These are phyloP conservation scores for Zaprionus gabonicus DNA, from an alignment of 1,140 invertebrate genomes.

Conservation along the genomic window DNA sequence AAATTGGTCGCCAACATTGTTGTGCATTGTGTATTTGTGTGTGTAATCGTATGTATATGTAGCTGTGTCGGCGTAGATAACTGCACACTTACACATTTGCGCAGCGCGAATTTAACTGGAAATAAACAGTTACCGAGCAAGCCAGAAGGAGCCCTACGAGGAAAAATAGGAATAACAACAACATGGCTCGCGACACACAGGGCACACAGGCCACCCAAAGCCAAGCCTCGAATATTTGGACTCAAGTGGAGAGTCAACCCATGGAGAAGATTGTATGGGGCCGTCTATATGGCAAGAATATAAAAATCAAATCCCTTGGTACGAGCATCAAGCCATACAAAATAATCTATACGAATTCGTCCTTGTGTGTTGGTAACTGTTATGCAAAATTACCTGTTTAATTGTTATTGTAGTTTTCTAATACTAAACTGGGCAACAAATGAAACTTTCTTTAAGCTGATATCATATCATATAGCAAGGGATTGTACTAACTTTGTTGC, in stretches of 20 bases:
- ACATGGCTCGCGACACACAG: conserved; percentile 72
- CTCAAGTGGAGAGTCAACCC: conserved; percentile 76
- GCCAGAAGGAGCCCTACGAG: conserved; percentile 7
- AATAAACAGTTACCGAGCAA: conserved; percentile 25
- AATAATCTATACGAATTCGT: conserved; percentile 77
- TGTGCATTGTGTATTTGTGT: conserved; percentile 8
- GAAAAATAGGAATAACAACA: conserved; percentile 15
- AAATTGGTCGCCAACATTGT: background rate
- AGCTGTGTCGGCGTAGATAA: conserved; percentile 41
- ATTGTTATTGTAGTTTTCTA: conserved; percentile 17
- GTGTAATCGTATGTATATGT: conserved; percentile 20
- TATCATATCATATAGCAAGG: too few relatives aligned
- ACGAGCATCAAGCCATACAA: conserved; percentile 69
- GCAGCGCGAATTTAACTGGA: conserved; percentile 47
- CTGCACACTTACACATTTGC: conserved; percentile 66
- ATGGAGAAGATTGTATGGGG: conserved; percentile 82
- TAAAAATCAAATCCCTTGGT: conserved; percentile 82
- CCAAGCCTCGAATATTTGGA: conserved; percentile 79
- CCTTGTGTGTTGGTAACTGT: conserved; percentile 78
- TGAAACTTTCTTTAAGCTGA: background rate
- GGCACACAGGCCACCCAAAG: conserved; percentile 80
- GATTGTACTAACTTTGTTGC: background rate
- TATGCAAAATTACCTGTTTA: conserved; percentile 42
- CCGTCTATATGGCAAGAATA: conserved; percentile 79
- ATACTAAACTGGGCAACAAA: conserved; percentile 1